Base-by-base conservation (phyloP, 2,797 vertebrate genomes). In the Ateles fusciceps region DNA sequence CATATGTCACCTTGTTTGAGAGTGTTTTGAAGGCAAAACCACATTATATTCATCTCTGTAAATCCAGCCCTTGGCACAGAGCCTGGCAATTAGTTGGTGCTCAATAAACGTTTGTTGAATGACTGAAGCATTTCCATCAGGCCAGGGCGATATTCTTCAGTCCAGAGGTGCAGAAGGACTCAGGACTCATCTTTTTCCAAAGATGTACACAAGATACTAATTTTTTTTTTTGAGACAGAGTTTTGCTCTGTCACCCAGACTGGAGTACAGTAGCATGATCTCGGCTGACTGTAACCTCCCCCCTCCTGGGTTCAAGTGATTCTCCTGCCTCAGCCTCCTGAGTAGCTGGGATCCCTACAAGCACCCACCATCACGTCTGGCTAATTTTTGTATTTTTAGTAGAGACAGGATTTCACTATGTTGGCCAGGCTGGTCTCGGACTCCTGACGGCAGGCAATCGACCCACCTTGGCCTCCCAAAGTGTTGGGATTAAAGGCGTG, bases 61-160 rank as follows among this genome's bases (percentile, higher is more conserved):
- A 91, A 91, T 30, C n/a, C 19, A 55, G 39, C 57, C 75, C 79
- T 71, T 55, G 64, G 50, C 52, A 76, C 7, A 50, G 48, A 88
- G 33, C 44, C 44, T 94, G 88, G 36, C 48, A 75, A 14, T 84
- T 44, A 55, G 4, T 4, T 94, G 64, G 36, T 61, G 39, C 55
- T 94, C 72, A 92, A 9, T 80, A 78, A 46, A 52, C 75, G 36
- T 89, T 84, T 93, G 61, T 1, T 52, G 48, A 61, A 81, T 85
- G 86, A n/a, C n/a, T 33, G n/a, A 95, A 30, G 15, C 33, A 22
- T 85, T 61, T 42, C 7, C n/a, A 4, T 79, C 33, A 72, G 78
- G 24, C 15, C 24, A 91, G 72, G 64, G 74, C 42, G 1, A 46
- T 88, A 28, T 1, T 52, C 44, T 94, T 68, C 4, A 80, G 36